These are phyloP conservation scores for Ennomos erosarius DNA, from an alignment of 2,888 invertebrate species.

Conservation along the genomic window DNA sequence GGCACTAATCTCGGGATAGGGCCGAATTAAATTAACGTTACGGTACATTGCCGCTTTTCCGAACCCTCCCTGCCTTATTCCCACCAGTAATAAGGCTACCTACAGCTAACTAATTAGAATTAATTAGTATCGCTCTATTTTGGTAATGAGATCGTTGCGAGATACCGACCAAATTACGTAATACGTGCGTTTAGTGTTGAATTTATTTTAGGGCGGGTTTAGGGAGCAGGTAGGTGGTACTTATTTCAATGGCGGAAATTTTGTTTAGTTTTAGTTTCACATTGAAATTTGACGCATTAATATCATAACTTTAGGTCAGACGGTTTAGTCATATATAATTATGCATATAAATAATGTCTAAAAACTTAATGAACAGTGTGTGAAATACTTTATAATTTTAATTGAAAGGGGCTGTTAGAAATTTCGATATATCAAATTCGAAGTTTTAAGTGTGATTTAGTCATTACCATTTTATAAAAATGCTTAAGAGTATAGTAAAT, in stretches of 20 bases:
- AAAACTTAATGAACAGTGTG: too few species aligned
- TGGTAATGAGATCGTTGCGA: constrained; percentile 52
- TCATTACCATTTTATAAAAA: background rate
- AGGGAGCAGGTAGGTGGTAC: constrained; percentile 26
- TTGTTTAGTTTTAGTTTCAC: constrained; percentile 24
- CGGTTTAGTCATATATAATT: too few species aligned
- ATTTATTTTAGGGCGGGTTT: constrained; percentile 30
- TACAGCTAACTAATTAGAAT: constrained; percentile 68
- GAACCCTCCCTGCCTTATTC: constrained; percentile 58
- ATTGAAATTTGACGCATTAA: constrained; percentile 26
- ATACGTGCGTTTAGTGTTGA: constrained; percentile 28
- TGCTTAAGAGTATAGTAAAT: background rate
- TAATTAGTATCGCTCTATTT: constrained; percentile 64
- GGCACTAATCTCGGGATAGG: constrained; percentile 57
- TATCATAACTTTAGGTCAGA: constrained; percentile 9
- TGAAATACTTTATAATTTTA: too few species aligned
- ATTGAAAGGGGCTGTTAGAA: too few species aligned
- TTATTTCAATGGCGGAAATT: constrained; percentile 14
- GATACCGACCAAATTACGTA: constrained; percentile 38
- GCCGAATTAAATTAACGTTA: constrained; percentile 68
- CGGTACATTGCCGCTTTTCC: constrained; percentile 70
- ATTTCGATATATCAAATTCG: too few species aligned
- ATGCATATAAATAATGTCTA: too few species aligned
- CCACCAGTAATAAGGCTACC: constrained; percentile 54
- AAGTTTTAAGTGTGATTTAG: too few species aligned